These are phyloP conservation scores for Podiceps cristatus DNA, from an alignment of 2,113 vertebrate genomes.

Conservation along the genomic window DNA sequence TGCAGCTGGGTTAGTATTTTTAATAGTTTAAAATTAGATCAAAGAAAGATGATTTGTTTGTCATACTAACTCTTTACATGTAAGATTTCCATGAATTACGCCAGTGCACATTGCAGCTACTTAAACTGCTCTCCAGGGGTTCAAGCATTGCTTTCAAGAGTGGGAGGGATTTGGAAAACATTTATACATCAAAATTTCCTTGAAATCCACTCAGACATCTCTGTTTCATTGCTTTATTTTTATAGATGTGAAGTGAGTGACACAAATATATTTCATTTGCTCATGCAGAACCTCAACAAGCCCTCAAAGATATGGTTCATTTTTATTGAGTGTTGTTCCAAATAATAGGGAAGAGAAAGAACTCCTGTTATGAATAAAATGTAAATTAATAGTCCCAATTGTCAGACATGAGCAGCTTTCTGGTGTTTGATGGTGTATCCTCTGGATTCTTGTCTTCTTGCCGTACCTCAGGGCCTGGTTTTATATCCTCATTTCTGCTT, in stretches of 20 bases:
- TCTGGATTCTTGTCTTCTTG: not conserved
- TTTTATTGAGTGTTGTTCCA: not conserved
- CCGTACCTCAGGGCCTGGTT: not conserved
- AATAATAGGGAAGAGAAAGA: not conserved
- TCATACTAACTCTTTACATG: not conserved
- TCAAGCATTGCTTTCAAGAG: conserved; percentile 11
- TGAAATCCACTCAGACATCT: not conserved
- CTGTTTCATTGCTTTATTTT: not conserved
- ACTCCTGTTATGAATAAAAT: not conserved
- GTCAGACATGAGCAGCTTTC: not conserved
- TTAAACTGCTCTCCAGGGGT: not conserved
- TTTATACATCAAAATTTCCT: not conserved
- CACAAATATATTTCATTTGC: not conserved
- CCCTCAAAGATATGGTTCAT: not conserved
- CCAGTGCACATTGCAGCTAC: not conserved
- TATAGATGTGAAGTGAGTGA: not conserved
- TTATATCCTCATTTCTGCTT: not conserved
- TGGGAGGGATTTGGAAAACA: not conserved
- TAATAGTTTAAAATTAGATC: conserved; percentile 2
- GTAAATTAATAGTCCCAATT: not conserved
- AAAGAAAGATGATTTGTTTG: conserved; percentile 11
- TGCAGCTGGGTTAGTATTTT: not conserved
- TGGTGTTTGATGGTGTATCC: not conserved
- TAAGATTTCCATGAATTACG: conserved; percentile 31
- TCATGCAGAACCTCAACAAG: not conserved